A percentile compares a stretch with the other conserved stretches of the same genome.
These are phyloP conservation scores for Cygnus buccinator DNA, from an alignment of 2,113 vertebrate genomes.

Conservation along the genomic window DNA sequence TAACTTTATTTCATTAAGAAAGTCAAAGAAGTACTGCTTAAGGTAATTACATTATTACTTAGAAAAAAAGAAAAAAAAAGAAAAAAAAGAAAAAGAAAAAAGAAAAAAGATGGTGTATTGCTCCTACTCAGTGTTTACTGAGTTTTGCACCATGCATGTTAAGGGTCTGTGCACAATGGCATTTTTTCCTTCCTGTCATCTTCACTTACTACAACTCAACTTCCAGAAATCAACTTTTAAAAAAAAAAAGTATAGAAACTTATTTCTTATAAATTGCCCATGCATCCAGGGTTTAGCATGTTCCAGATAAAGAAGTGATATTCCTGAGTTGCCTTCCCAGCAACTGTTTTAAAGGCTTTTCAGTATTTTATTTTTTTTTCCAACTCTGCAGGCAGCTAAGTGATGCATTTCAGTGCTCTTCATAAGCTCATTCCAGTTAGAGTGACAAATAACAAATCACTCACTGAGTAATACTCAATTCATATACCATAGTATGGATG, in stretches of 20 bases:
- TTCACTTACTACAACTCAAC: background rate
- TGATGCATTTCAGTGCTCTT: background rate
- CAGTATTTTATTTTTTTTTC: background rate
- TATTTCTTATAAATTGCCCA: background rate
- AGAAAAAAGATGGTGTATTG: background rate
- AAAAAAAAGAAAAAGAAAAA: background rate
- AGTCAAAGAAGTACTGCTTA: background rate
- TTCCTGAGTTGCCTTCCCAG: background rate
- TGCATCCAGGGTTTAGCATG: background rate
- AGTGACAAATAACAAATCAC: background rate
- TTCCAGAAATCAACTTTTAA: background rate
- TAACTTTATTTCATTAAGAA: background rate
- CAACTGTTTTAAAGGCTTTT: background rate
- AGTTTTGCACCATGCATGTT: background rate
- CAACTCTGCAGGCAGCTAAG: background rate
- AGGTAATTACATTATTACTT: background rate
- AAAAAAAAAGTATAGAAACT: background rate
- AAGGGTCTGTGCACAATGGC: background rate
- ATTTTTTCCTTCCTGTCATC: background rate
- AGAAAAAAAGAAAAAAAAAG: background rate
- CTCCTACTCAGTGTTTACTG: background rate
- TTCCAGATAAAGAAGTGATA: background rate
- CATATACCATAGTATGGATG: background rate
- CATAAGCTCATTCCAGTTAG: background rate
- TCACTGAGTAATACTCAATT: background rate